Conservation (phyloP, 2,888 invertebrate species). For the Amphipoea lucens region DNA sequence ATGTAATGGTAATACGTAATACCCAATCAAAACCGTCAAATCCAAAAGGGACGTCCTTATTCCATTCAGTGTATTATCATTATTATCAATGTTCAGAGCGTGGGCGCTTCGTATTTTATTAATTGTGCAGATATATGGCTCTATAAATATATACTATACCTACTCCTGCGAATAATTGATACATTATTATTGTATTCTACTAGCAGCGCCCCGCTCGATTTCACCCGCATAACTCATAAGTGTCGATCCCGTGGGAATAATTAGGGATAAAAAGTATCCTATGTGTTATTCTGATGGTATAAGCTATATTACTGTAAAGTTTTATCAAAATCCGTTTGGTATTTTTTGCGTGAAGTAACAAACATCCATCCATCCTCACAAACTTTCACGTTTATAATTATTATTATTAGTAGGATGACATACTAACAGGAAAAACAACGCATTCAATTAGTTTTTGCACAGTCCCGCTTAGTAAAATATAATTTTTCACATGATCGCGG, state of each 20-base stretch:
- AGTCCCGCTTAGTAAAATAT: constrained; percentile 46
- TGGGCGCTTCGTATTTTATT: constrained; percentile 41
- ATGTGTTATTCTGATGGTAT: background rate
- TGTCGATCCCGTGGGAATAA: background rate
- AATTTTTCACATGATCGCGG: constrained; percentile 62
- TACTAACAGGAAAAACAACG: constrained; percentile 30
- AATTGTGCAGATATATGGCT: constrained; percentile 19
- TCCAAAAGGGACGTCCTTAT: constrained; percentile 26
- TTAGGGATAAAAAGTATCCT: background rate
- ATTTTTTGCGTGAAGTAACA: background rate
- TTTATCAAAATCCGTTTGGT: background rate
- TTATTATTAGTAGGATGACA: background rate
- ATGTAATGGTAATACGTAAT: background rate
- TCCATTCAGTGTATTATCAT: constrained; percentile 36
- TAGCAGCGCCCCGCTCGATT: background rate
- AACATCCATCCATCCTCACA: background rate
- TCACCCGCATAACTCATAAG: background rate
- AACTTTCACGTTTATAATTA: background rate
- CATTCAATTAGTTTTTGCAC: constrained; percentile 27
- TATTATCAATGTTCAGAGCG: constrained; percentile 40
- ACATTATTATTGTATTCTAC: background rate
- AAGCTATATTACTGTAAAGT: background rate
- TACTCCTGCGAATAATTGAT: constrained; percentile 7
- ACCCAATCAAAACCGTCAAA: constrained; percentile 21
- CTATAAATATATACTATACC: constrained; percentile 14